Evolutionary conservation across 1,140 invertebrate species (phyloP).

Genomic region (Ericerus pela): DNA sequence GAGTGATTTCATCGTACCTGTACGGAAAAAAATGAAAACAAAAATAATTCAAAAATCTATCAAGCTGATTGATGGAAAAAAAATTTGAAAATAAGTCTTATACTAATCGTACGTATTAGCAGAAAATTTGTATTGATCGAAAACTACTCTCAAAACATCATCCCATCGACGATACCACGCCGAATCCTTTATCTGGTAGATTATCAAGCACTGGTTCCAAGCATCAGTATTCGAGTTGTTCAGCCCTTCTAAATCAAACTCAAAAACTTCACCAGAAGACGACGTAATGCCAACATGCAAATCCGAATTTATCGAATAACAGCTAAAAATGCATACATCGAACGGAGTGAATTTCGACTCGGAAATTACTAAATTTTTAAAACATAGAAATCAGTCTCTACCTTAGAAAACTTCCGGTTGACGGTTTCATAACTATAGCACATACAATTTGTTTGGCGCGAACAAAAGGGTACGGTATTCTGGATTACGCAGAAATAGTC

Average conservation of each 20-base stretch:
- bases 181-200: conserved; percentile 37
- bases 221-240: conserved; percentile 32
- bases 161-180: conserved; percentile 63
- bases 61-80: neutral
- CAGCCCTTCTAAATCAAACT: conserved; percentile 59
- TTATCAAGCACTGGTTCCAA: conserved; percentile 54
- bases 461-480: conserved; percentile 61
- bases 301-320: conserved; percentile 60
- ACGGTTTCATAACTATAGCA: conserved; percentile 60
- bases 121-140: conserved; percentile 44
- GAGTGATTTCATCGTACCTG: conserved; percentile 50
- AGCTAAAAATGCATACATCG: conserved; percentile 29
- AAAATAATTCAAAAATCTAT: neutral
- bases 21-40: conserved; percentile 17
- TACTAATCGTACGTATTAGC: conserved; percentile 33
- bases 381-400: conserved; percentile 30
- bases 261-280: conserved; percentile 52
- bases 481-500: conserved; percentile 33
- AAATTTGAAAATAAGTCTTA: neutral
- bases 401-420: conserved; percentile 65
- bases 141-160: conserved; percentile 46
- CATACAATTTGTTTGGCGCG: conserved; percentile 53
- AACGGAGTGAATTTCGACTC: neutral
- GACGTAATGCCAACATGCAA: conserved; percentile 68
- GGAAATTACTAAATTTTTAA: neutral